Base-by-base conservation (phyloP, 2,797 vertebrate species). In the Ctenopoma multispine region DNA sequence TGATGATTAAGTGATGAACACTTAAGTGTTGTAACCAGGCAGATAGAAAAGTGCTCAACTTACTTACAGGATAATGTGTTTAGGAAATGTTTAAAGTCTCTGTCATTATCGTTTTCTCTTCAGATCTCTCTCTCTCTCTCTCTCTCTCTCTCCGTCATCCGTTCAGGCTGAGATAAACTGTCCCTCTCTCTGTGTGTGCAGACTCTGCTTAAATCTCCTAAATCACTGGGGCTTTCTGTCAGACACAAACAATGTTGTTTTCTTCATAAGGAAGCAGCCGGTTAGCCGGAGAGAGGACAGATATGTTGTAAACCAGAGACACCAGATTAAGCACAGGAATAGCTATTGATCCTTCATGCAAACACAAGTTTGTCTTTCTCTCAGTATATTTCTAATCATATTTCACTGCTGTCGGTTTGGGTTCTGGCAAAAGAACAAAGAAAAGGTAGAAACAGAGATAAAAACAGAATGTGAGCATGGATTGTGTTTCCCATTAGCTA, bases 171-270 rank as follows among this genome's bases (percentile, higher is more conserved):
- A 59, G 61, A 47, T 63, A 57, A 79, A 23, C 38, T 24, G 4
- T 56, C 72, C 60, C 18, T 68, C 65, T 54, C 14, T 3, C 29
- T 7, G 29, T 7, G 29, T 21, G 36, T 56, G 57, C 47, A 43
- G 65, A 57, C 72, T 2, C 46, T 3, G 46, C 53, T 66, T 31
- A 31, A 31, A 31, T 31, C 46, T 6, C 58, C 56, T 75, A 75
- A 84, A 82, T 86, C 87, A 79, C 63, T 12, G 41, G 21, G 64
- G 71, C 65, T 69, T 83, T 81, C 47, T 68, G 38, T 83, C 64
- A 75, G 80, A 90, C 85, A 87, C 84, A 82, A 81, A 80, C 34
- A 0, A 74, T 69, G 61, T 76, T 69, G 85, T 80, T 84, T 31
- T 63, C 51, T 31, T 61, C 23, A 8, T 44, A 4, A 55, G 34